Conservation (phyloP, 2,888 invertebrate genomes). For the Kryphioiulus occultus region DNA sequence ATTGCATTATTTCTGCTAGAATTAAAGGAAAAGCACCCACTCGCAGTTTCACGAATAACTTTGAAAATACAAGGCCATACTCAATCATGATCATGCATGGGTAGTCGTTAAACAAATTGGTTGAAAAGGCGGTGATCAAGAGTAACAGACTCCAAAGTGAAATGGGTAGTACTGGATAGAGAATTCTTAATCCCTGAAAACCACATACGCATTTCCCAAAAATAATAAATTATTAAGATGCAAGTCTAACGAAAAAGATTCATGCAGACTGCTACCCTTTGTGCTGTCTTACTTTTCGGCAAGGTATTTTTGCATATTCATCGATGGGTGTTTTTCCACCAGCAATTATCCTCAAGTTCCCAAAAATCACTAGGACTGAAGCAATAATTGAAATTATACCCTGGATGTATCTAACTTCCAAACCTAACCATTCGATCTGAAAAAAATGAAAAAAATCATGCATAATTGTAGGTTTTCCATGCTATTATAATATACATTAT, state of each 20-base stretch:
- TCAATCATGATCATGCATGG: slow-evolving; percentile 43
- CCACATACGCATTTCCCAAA: not conserved
- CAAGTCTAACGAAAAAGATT: not conserved
- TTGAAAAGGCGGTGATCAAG: not conserved
- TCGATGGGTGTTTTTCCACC: slow-evolving; percentile 42
- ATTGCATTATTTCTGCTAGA: not conserved
- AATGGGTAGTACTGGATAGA: slow-evolving; percentile 48
- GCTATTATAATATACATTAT: no score
- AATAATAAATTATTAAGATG: not conserved
- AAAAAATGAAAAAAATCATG: no score
- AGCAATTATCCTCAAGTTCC: slow-evolving; percentile 47
- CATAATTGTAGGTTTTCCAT: no score
- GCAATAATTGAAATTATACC: not conserved
- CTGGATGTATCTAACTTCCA: slow-evolving; percentile 36
- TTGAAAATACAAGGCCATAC: slow-evolving; percentile 48
- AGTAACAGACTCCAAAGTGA: slow-evolving; percentile 28
- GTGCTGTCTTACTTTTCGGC: not conserved
- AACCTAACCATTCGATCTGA: not conserved
- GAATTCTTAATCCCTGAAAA: slow-evolving; percentile 40
- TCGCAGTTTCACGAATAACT: slow-evolving; percentile 48
- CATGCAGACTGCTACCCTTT: not conserved
- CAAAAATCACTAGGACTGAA: not conserved
- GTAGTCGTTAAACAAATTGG: not conserved
- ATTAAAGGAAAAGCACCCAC: not conserved
- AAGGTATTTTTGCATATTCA: not conserved